Base-by-base conservation (phyloP, 2,797 vertebrate species). In the Tapera naevia region DNA sequence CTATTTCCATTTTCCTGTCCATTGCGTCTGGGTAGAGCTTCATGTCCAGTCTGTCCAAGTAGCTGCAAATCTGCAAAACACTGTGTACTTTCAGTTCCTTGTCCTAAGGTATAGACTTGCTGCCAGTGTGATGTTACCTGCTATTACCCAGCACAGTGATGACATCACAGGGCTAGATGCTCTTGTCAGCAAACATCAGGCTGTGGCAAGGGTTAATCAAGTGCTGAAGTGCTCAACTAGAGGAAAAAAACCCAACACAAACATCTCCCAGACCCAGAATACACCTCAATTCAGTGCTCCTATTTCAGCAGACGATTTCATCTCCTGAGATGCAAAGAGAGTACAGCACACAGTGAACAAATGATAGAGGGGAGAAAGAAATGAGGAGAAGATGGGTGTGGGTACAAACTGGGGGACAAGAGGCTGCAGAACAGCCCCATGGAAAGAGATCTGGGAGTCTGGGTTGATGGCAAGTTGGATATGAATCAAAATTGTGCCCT, bases 201-300 rank as follows among this genome's bases (percentile, higher is more conserved):
- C 35, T 60, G 33, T 30, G 53, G 45, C 46, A 43, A 1, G 3
- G 70, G 30, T 27, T 53, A 17, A 18, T 66, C 19, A 33, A 48
- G 7, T 17, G 33, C 28, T 81, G 46, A 89, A 91, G 24, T 51
- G 18, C 32, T 80, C 28, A 81, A 73, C 6, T 48, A 54, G 13
- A 56, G 22, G 8, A 9, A 11, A 32, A 54, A 4, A 3, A 1
- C 41, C 41, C 39, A 41, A 0, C 5, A 13, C 5, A 5, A 33
- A 71, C 17, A 4, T 4, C 13, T 35, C 28, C 39, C 65, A 78
- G 27, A 51, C 5, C 2, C 39, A 66, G 33, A 73, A 65, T 57
- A 75, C 2, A 48, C 24, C 46, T 22, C 46, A 48, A 22, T 23
- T 11, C 22, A 24, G 46, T 11, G 46, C 21, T 48, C 46, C 22